Base-by-base conservation (phyloP, 2,888 invertebrate genomes). In the Acronicta psi region DNA sequence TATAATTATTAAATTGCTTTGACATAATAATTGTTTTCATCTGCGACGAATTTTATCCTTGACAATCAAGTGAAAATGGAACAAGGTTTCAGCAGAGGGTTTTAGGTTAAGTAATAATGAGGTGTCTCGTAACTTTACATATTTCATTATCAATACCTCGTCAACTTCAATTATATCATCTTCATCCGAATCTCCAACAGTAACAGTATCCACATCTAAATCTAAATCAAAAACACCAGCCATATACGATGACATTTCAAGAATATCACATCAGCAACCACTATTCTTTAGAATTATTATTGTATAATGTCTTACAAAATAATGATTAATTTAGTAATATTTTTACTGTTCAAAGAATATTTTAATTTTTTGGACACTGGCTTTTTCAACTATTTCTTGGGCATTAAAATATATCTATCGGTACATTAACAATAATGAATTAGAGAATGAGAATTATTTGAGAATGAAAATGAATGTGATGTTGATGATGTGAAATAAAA, bases 161-260 rank as follows among this genome's bases (percentile, higher is more conserved):
- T 97, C 97, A 74, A 96, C 94, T 86, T 97, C 97, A 87, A 98
- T 97, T 88, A 96, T 96, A 95, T 99, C 99, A 88, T 98, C 98
- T 80, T 98, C 97, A 83, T 97, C 97, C 86, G 97, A 96, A 89
- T 97, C 96, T 84, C 95, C 96, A 75, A 96, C 94, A 67, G 95
- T 94, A 78, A 95, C 95, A 65, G 95, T 94, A 88, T 95, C 95
- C 81, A 94, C 93, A 88, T 96, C 96, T 86, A 98, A 95, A 93
- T 99, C 98, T 91, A 99, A 96, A 95, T 98, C 98, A 93, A 99
- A 98, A 90, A 98, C 97, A 92, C 97, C 98, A 90, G 97, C 97
- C 96, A 97, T 97, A 93, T 93, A 94, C 79, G 94, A 94, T 93
- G 94, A 94, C 94, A 94, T 94, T 91, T 92, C 93, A 91, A 81